phyloP scores from a whole-genome alignment of 2,888 invertebrate species.

The Rotaria sp. region DNA sequence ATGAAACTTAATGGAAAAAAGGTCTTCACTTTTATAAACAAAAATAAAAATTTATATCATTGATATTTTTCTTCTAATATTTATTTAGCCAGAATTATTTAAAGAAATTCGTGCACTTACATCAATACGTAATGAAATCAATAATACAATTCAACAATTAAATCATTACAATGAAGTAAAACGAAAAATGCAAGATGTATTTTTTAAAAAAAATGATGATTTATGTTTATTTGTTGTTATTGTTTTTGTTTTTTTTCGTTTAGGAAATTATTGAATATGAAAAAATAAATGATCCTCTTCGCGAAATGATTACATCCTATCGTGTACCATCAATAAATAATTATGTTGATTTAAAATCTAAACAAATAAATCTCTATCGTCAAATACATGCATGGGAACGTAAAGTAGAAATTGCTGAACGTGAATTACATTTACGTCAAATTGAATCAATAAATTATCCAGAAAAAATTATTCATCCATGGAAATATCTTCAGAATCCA shows the following conservation, averaged over 20 bases:
- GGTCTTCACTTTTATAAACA: background rate
- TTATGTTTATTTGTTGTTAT: too few relatives aligned
- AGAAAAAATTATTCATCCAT: constrained; percentile 21
- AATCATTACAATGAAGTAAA: background rate
- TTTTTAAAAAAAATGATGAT: background rate
- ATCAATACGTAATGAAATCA: background rate
- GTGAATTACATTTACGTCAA: constrained; percentile 21
- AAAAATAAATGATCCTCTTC: background rate
- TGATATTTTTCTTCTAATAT: background rate
- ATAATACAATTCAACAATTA: background rate
- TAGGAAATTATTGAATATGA: constrained; percentile 15
- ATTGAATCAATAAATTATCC: background rate
- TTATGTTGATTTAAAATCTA: constrained; percentile 6
- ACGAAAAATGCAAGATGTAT: background rate
- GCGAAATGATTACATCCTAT: background rate
- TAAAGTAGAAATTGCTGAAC: constrained; percentile 25
- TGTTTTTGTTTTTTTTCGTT: too few relatives aligned
- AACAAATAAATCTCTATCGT: background rate
- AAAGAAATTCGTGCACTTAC: background rate
- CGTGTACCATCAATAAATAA: background rate
- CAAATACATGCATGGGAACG: background rate
- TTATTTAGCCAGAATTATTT: background rate
- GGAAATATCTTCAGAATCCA: constrained; percentile 23
- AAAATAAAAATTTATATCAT: background rate
- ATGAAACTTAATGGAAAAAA: background rate